Evolutionary conservation across 2,797 vertebrate species (phyloP).

Genomic region (Sarcoramphus papa): DNA sequence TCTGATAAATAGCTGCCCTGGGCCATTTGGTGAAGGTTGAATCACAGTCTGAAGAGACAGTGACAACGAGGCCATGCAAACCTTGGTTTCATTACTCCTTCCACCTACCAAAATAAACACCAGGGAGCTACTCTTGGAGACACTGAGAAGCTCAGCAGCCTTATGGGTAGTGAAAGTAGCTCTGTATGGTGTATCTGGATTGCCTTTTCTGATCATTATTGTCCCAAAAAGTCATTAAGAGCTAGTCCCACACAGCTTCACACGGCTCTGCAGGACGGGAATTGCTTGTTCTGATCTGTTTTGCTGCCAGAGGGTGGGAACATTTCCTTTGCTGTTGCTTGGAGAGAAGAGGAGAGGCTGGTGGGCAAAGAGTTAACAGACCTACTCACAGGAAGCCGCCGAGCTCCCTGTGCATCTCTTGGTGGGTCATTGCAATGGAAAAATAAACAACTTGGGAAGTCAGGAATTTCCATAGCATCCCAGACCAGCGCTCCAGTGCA

Average conservation of each 20-base stretch:
- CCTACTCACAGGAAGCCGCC: not conserved
- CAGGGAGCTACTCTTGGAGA: conserved; percentile 34
- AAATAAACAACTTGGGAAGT: conserved; percentile 43
- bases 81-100: conserved; percentile 29
- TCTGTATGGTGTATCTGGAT: conserved; percentile 16
- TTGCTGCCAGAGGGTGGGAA: not conserved
- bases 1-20: not conserved
- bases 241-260: not conserved
- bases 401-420: not conserved
- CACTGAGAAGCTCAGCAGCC: conserved; percentile 33
- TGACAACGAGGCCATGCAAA: not conserved
- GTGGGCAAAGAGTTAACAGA: not conserved
- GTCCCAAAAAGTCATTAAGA: not conserved
- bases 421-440: conserved; percentile 20
- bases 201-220: conserved; percentile 3
- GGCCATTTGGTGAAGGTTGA: not conserved
- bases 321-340: not conserved
- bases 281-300: not conserved
- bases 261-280: not conserved
- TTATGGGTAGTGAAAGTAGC: conserved; percentile 31
- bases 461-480: conserved; percentile 35
- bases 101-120: conserved; percentile 30
- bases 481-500: not conserved
- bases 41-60: not conserved
- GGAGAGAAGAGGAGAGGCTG: not conserved